Evolutionary conservation across 2,797 vertebrate species (phyloP), one percentile per base, ranked within the genome.

Genomic region (Tarsius wallacei): DNA sequence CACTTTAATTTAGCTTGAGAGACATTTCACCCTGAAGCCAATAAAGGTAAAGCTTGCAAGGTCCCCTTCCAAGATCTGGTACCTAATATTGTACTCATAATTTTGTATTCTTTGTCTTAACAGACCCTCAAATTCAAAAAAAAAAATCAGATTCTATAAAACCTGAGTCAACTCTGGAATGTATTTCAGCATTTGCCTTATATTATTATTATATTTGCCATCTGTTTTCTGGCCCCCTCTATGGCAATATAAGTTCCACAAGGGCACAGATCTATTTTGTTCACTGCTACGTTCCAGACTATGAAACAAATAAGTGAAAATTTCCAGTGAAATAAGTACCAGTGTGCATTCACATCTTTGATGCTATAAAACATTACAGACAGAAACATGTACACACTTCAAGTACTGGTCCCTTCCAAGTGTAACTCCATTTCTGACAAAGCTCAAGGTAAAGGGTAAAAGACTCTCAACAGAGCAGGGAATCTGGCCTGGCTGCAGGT

Each of bases 351-450:
- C 78, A 42, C 31, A 68, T 42, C n/a, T 51, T 90, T 84, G 84
- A 92, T 68, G 2, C 5, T 77, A 33, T 61, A 64, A 51, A 68
- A 31, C 57, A 89, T 53, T 28, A 68, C 33, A 36, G 10, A 84
- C 12, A 87, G 66, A 83, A 96, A 97, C 4, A 57, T 83, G 59
- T 96, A 98, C 99, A 97, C 97, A 99, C 99, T 98, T 99, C 97
- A 99, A 99, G 93, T 99, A 99, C 90, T 99, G 99, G 90, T 99
- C 99, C 89, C 99, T 98, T 81, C 99, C 99, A 17, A 99, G 98
- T 26, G 97, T 98, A 53, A 98, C 90, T 73, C 99, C 99, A 92
- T 99, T 99, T 98, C 99, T 99, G 98, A 98, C 99, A 96, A 99
- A 99, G 92, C 97, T 99, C 84, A 99, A 97, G 16, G 99, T 99